Percentiles rank a stretch among this genome's conserved stretches.
phyloP scores from a whole-genome alignment of 2,888 invertebrate species.

The Aelia acuminata region DNA sequence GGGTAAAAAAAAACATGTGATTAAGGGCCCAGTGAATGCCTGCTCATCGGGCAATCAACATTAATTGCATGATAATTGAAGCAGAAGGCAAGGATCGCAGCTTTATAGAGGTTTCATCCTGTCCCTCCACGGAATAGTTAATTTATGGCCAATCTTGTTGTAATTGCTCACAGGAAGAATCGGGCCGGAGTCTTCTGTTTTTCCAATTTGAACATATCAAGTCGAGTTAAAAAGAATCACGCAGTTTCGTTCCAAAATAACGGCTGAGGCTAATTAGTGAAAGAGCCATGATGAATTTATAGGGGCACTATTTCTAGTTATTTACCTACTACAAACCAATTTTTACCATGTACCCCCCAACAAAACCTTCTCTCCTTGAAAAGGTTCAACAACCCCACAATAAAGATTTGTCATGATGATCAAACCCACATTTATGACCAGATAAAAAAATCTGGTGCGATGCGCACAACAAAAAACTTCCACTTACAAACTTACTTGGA shows the following conservation, averaged over 20 bases:
- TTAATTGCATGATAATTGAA: neutral
- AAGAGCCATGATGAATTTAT: neutral
- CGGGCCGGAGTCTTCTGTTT: neutral
- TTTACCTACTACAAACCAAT: too few relatives aligned
- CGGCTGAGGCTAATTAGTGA: neutral
- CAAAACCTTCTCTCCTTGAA: too few relatives aligned
- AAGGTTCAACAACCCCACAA: too few relatives aligned
- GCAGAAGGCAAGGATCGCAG: neutral
- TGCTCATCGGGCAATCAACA: neutral
- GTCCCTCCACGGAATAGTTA: neutral
- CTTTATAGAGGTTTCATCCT: slow-evolving; percentile 7
- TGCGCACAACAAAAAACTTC: too few relatives aligned
- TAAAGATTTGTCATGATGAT: too few relatives aligned
- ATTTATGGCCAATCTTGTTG: slow-evolving; percentile 25
- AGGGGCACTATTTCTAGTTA: too few relatives aligned
- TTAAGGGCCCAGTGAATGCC: neutral
- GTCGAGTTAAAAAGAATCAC: neutral
- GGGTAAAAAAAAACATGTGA: neutral
- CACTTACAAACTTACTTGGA: too few relatives aligned
- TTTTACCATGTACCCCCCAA: too few relatives aligned
- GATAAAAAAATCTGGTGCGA: too few relatives aligned
- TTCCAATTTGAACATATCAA: neutral
- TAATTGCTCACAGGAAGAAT: neutral
- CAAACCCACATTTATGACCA: too few relatives aligned
- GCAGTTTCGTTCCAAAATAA: neutral